Evolutionary conservation across 2,797 vertebrate species (phyloP).

Genomic region (Mormyrops boulengeri): DNA sequence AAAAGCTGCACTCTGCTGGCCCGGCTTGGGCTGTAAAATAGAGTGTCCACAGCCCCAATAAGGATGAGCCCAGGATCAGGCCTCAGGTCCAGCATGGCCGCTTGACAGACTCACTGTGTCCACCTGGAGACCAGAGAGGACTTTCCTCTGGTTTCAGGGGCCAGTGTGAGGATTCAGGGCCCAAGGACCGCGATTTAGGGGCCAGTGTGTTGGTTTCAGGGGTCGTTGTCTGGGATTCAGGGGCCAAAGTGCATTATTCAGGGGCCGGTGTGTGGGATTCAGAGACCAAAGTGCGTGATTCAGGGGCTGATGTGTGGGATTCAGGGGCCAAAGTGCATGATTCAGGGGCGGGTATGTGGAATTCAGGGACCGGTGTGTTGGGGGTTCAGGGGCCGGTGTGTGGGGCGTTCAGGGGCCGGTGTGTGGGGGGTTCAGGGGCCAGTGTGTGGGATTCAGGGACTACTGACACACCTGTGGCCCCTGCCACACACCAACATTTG

Average conservation of each 20-base stretch:
- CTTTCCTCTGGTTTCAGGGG: background rate
- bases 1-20: background rate
- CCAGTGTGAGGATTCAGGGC: too few species aligned
- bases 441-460: background rate
- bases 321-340: too few species aligned
- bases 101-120: background rate
- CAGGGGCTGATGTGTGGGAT: too few species aligned
- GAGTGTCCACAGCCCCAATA: background rate
- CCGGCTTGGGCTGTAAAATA: background rate
- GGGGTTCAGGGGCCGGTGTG: background rate
- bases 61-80: background rate
- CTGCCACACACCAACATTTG: background rate
- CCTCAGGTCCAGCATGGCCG: background rate
- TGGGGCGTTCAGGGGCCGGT: background rate
- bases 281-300: too few species aligned
- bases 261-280: too few species aligned
- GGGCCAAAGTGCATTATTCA: too few species aligned
- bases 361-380: too few species aligned
- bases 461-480: background rate
- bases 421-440: background rate
- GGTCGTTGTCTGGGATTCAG: background rate
- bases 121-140: background rate
- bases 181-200: background rate
- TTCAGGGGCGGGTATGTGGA: too few species aligned
- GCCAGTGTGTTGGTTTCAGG: background rate